A percentile compares a stretch with the other conserved stretches of the same genome.
Evolutionary conservation across 2,888 invertebrate genomes (phyloP).

Genomic region (Octonoba sinensis): DNA sequence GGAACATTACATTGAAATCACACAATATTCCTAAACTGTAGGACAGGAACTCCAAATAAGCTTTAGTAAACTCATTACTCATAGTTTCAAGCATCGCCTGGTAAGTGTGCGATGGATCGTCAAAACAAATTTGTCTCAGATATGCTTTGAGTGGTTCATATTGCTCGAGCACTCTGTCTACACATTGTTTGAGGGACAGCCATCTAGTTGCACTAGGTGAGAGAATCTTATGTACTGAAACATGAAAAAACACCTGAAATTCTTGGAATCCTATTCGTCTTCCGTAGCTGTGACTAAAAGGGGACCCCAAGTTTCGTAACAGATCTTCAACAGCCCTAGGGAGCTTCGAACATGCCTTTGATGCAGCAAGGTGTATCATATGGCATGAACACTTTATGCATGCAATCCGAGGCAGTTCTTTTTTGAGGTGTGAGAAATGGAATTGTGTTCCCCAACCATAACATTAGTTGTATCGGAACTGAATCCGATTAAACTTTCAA

Average conservation of each 20-base stretch:
- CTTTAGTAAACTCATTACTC: background rate
- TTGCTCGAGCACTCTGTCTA: background rate
- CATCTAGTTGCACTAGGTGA: background rate
- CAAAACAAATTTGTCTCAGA: background rate
- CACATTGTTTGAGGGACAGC: background rate
- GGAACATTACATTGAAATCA: too few species aligned
- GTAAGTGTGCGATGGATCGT: background rate
- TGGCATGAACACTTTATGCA: slow-evolving; percentile 3
- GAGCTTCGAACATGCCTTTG: background rate
- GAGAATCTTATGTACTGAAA: background rate
- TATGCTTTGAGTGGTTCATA: background rate
- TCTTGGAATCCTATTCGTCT: background rate
- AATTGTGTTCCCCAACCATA: background rate
- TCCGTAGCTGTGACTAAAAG: background rate
- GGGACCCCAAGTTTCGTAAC: background rate
- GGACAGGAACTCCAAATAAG: background rate
- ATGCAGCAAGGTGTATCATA: background rate
- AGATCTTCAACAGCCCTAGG: background rate
- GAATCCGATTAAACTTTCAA: background rate
- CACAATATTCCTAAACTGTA: background rate
- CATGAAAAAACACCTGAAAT: background rate
- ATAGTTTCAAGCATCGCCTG: background rate
- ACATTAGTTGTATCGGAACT: background rate
- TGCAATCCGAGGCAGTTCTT: background rate
- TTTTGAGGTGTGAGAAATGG: background rate